phyloP scores from a whole-genome alignment of 2,888 invertebrate genomes.

The Aproaerema taeniolella region DNA sequence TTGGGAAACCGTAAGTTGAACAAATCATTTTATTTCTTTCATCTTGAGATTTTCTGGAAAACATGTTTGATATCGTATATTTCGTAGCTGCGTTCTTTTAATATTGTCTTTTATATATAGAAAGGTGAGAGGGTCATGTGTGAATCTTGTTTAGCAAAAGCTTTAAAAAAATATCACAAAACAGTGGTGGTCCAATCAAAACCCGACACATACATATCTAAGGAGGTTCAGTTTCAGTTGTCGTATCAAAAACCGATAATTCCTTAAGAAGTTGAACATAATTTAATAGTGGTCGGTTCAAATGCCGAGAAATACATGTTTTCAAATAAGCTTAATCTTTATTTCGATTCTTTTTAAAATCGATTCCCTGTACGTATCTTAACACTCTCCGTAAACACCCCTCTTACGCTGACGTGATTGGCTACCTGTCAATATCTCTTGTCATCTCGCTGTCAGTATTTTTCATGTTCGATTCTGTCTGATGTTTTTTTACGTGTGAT shows the following conservation, averaged over 20 bases:
- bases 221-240: slow-evolving; percentile 4
- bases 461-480: not conserved
- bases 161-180: not conserved
- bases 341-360: not conserved
- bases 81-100: too few species aligned
- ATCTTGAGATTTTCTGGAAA: too few species aligned
- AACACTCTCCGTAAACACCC: slow-evolving; percentile 1
- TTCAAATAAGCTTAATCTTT: not conserved
- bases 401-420: not conserved
- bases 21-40: too few species aligned
- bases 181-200: not conserved
- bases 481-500: not conserved
- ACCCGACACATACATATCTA: slow-evolving; percentile 2
- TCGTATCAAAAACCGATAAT: slow-evolving; percentile 5
- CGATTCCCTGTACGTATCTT: slow-evolving; percentile 1
- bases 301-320: not conserved
- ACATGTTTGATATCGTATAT: too few species aligned
- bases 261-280: slow-evolving; percentile 1
- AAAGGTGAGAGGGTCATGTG: too few species aligned
- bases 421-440: slow-evolving; percentile 1
- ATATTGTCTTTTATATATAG: too few species aligned
- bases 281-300: not conserved
- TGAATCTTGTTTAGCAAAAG: too few species aligned
- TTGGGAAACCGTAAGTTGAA: slow-evolving; percentile 78
- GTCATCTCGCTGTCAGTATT: slow-evolving; percentile 1